Base-by-base conservation (phyloP, 2,888 invertebrate genomes). In the Cordylochernes scorpioides region DNA sequence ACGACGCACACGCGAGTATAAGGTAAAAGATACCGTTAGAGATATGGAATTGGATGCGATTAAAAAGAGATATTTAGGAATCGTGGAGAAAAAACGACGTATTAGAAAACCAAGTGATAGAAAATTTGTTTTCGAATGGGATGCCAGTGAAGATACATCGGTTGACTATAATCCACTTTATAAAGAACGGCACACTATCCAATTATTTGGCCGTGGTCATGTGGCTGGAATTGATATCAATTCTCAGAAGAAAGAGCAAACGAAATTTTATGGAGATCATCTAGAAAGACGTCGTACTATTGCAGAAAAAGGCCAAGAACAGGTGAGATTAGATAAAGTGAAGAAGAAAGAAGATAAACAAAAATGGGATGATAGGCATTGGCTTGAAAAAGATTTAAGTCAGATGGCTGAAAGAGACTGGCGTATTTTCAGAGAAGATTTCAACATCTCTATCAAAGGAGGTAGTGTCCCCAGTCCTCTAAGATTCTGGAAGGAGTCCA, bases 101-200 rank as follows among this genome's bases (percentile, higher is more conserved):
- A 80, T 88, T 1, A 61, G 97, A 12, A 62, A 94, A 36, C 58
- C 97, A 24, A 97, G 97, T 56, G 97, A 99, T 50, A 63, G 94
- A 10, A 99, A 99, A 57, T 99, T 99, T 60, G 94, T 99, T 0
- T 99, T 99, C 54, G 97, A 99, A 55, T 99, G 97, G 97, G 97
- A 99, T 58, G 88, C 86, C 1, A 74, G 78, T 1, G 97, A 99
- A 55, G 97, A 99, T 48, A 99, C 97, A 0, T 84, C 88, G 3
- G 71, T 73, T 37, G 97, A 99, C 59, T 99, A 97, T 49, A 97
- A 97, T 54, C 68, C 71, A 35, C 59, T 99, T 14, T 99, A 97
- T 49, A 94, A 91, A 53, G 84, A 91, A 44, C 64, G 77, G 27
- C 94, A 97, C 57, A 41, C 41, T 18, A 78, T 86, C 4, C 88